phyloP scores from a whole-genome alignment of 2,113 vertebrate species.

The Zapornia atra region DNA sequence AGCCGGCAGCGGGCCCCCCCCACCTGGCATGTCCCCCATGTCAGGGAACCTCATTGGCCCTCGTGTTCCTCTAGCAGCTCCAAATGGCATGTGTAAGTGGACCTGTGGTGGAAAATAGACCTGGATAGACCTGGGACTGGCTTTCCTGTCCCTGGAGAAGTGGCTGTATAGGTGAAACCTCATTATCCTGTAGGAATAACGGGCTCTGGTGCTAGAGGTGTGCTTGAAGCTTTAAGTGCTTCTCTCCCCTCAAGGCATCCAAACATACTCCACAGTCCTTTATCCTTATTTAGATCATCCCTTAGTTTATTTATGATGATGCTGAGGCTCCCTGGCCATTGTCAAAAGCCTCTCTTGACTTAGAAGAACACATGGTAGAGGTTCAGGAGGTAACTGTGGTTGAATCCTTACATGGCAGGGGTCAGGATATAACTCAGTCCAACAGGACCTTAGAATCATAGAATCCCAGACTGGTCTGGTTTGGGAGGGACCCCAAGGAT shows the following conservation, averaged over 20 bases:
- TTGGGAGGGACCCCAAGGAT: no score
- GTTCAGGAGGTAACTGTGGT: neutral
- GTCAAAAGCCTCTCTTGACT: neutral
- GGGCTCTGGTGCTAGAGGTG: neutral
- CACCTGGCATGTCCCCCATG: constrained; percentile 71
- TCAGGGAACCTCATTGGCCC: constrained; percentile 83
- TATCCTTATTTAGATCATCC: constrained; percentile 38
- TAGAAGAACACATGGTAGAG: neutral
- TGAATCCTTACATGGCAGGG: neutral
- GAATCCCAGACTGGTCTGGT: no score
- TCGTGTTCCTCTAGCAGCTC: constrained; percentile 86
- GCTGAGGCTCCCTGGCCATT: neutral
- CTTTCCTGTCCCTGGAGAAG: neutral
- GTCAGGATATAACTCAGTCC: neutral
- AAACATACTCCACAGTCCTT: neutral
- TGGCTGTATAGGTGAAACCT: accelerated
- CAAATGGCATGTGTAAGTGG: constrained; percentile 94
- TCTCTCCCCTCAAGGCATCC: neutral
- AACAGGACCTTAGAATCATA: neutral
- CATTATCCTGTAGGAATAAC: accelerated
- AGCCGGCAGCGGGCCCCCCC: neutral
- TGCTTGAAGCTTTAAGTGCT: constrained; percentile 13
- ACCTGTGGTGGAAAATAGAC: no score
- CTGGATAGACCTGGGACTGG: no score
- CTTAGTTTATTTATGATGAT: neutral